Base-by-base conservation (phyloP, 2,888 invertebrate genomes). In the Neoascia interrupta region DNA sequence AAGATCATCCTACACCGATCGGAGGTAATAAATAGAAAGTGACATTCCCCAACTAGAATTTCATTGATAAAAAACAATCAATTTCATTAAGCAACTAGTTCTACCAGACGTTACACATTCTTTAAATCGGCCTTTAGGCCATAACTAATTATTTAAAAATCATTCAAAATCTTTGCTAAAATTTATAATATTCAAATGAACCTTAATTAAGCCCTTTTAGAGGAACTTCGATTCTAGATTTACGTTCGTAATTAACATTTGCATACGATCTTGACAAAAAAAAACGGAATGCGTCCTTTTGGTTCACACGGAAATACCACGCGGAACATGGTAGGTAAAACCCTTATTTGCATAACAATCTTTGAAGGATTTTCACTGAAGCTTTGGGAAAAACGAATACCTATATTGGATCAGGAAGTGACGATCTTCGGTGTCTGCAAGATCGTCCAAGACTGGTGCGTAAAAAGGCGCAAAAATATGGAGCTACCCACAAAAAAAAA, bases 321-420 rank as follows among this genome's bases (percentile, higher is more conserved):
- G 47, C 61, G 63, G 51, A 63, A 53, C 47, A n/a, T n/a, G n/a
- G n/a, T n/a, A n/a, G n/a, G n/a, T 19, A 39, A 61, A 6, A 16
- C 31, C 51, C 63, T 53, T 53, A 15, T 63, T 63, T 41, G 41
- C 61, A 63, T 63, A 39, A 39, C 15, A 37, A n/a, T n/a, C n/a
- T n/a, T n/a, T n/a, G 18, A 61, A 39, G 26, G 11, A 37, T 11
- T 26, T 43, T n/a, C 31, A n/a, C n/a, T n/a, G n/a, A n/a, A 34
- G 18, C 26, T 51, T 49, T 18, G 28, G n/a, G n/a, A 23, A 2
- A 11, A 11, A 37, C 21, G 31, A 31, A 2, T 31, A 31, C 31
- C 31, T n/a, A 5, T n/a, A 31, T n/a, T 41, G 26, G 36, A 45
- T 36, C 60, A 47, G 60, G 60, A 60, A 60, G 47, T 36, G 11